Evolutionary conservation across 2,113 vertebrate genomes (phyloP), one percentile per base, ranked within the genome.

Genomic region (Eclectus roratus): DNA sequence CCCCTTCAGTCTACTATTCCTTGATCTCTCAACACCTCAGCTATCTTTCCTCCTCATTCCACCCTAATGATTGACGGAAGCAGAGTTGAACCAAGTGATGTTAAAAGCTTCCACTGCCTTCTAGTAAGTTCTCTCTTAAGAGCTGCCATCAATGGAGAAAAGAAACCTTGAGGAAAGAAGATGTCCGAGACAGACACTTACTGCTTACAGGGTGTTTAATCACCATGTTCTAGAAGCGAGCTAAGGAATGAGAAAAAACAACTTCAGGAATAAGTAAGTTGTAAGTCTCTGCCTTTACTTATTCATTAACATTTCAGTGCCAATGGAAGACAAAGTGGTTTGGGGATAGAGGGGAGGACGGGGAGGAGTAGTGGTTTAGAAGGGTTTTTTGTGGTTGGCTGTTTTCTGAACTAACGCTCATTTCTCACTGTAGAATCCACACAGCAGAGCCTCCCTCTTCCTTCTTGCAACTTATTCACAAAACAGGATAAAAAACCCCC

Each of bases 311-410:
- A 35, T 31, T 85, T 69, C 52, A 64, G 25, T 13, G 39, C 56
- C 79, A 94, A 39, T 1, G 43, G 29, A 64, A 85, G 43, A 74
- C 18, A 64, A 80, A 19, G 10, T 17, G 2, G 8, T 56, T 39
- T 41, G 35, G 5, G 6, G 6, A 68, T 0, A 3, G 43, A 13
- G 10, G 33, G 28, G 2, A 70, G 20, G 49, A 29, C 9, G 7
- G 7, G 39, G 27, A 74, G 63, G 20, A 74, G 23, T 4, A 58
- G 56, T 11, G n/a, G 8, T 13, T 10, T 29, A 27, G 15, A 37
- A 33, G 29, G 14, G 7, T 25, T 25, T 87, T 76, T 25, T 4
- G 64, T 37, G 17, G 18, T 11, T 19, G 5, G 1, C 37, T n/a
- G 7, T 3, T 47, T 44, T 56, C 39, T 44, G 5, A 23, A 33